These are phyloP conservation scores for Maniola jurtina DNA, from an alignment of 1,140 invertebrate species.

Conservation along the genomic window DNA sequence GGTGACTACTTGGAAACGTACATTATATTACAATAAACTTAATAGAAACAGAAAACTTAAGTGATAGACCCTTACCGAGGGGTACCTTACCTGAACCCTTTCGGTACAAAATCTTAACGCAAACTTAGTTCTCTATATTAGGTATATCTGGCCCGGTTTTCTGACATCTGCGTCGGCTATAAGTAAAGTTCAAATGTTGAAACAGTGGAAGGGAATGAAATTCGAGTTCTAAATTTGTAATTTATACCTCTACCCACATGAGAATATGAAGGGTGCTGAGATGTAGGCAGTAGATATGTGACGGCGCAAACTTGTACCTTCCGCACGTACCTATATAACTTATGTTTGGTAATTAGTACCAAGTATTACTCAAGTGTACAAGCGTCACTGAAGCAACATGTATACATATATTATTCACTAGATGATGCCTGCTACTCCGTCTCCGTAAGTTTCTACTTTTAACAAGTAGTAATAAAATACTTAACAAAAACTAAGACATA, in stretches of 20 bases:
- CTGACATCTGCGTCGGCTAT: slow-evolving; percentile 50
- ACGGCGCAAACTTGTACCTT: slow-evolving; percentile 46
- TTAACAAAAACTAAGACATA: too few species aligned
- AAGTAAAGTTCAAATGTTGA: slow-evolving; percentile 67
- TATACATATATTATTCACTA: too few species aligned
- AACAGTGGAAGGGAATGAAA: slow-evolving; percentile 61
- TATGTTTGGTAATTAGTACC: slow-evolving; percentile 56
- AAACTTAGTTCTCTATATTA: slow-evolving; percentile 36
- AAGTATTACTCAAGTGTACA: neutral
- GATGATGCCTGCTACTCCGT: too few species aligned
- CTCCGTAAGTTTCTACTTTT: too few species aligned
- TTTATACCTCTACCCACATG: slow-evolving; percentile 58
- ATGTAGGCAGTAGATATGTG: slow-evolving; percentile 51
- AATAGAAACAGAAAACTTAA: slow-evolving; percentile 36
- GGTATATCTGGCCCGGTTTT: slow-evolving; percentile 37
- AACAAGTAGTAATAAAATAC: too few species aligned
- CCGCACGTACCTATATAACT: slow-evolving; percentile 43
- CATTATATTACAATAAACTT: slow-evolving; percentile 32
- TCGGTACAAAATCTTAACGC: slow-evolving; percentile 28
- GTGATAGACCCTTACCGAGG: slow-evolving; percentile 29
- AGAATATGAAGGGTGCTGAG: slow-evolving; percentile 51
- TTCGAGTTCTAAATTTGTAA: slow-evolving; percentile 49
- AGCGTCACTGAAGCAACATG: too few species aligned
- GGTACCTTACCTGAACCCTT: slow-evolving; percentile 36
- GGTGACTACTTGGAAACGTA: slow-evolving; percentile 23